Conservation (phyloP, 2,797 vertebrate species). For the Enteromius argenteus region DNA sequence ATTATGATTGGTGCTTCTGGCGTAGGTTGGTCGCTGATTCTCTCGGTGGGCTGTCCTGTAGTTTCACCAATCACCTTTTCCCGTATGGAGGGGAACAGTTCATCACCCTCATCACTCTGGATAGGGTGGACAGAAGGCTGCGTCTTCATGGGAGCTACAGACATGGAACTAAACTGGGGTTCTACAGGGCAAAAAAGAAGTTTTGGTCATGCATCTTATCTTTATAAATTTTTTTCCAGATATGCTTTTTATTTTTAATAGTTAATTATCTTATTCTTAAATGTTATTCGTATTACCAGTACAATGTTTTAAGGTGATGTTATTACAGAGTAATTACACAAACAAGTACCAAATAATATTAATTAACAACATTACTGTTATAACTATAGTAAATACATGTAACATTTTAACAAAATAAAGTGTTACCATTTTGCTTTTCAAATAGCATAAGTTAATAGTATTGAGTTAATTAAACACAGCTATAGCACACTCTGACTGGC, state of each 20-base stretch:
- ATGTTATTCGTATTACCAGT: not conserved
- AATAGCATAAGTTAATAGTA: not conserved
- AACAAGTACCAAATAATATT: not conserved
- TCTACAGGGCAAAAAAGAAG: slow-evolving; percentile 66
- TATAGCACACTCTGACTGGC: slow-evolving; percentile 58
- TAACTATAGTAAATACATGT: not conserved
- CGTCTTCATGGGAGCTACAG: slow-evolving; percentile 52
- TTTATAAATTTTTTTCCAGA: not conserved
- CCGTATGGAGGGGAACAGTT: slow-evolving; percentile 61
- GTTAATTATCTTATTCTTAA: not conserved
- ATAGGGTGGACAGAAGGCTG: slow-evolving; percentile 70
- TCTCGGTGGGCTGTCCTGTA: slow-evolving; percentile 58
- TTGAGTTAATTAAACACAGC: not conserved
- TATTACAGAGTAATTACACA: not conserved
- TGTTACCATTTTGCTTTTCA: not conserved
- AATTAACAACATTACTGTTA: not conserved
- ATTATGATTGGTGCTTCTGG: slow-evolving; percentile 95
- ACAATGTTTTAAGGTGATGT: not conserved
- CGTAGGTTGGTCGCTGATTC: slow-evolving; percentile 67
- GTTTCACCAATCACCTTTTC: slow-evolving; percentile 53
- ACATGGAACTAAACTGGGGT: slow-evolving; percentile 66
- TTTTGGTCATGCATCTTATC: not conserved
- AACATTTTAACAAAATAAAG: not conserved
- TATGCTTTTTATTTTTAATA: not conserved
- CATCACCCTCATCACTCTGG: slow-evolving; percentile 78